These are phyloP conservation scores for Xyrauchen texanus DNA, from an alignment of 2,113 vertebrate species.

Conservation along the genomic window DNA sequence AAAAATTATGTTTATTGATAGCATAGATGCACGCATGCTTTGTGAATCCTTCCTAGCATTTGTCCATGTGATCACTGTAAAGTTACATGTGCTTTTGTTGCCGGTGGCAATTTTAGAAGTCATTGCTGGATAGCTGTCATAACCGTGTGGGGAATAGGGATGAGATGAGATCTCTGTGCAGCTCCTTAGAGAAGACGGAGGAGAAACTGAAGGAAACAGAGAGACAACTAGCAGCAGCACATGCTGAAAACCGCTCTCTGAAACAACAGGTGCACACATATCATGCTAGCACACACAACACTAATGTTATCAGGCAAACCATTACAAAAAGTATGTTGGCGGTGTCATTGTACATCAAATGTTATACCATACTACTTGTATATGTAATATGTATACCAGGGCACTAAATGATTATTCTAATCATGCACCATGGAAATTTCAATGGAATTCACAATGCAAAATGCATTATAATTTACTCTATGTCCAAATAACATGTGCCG, in stretches of 20 bases:
- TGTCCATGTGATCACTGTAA: constrained; percentile 1
- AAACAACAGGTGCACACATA: constrained; percentile 81
- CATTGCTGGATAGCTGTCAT: constrained; percentile 87
- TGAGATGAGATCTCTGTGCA: constrained; percentile 78
- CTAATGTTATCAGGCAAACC: neutral
- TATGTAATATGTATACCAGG: too few species aligned
- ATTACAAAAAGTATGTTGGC: too few species aligned
- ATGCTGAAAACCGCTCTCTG: constrained; percentile 87
- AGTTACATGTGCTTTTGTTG: constrained; percentile 31
- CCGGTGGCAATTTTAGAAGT: constrained; percentile 77
- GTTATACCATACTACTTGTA: too few species aligned
- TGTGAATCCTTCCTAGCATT: neutral
- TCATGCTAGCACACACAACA: neutral
- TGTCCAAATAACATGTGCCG: too few species aligned
- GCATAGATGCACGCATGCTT: too few species aligned
- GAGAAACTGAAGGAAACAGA: constrained; percentile 85
- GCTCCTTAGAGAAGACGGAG: constrained; percentile 81
- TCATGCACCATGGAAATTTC: too few species aligned
- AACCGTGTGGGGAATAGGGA: constrained; percentile 80
- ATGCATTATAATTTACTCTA: too few species aligned
- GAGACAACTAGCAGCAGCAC: constrained; percentile 78
- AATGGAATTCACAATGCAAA: too few species aligned
- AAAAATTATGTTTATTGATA: too few species aligned
- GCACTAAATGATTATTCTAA: too few species aligned
- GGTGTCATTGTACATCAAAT: too few species aligned